Conservation (phyloP, 2,888 invertebrate genomes). For the Choristoneura rosaceana region DNA sequence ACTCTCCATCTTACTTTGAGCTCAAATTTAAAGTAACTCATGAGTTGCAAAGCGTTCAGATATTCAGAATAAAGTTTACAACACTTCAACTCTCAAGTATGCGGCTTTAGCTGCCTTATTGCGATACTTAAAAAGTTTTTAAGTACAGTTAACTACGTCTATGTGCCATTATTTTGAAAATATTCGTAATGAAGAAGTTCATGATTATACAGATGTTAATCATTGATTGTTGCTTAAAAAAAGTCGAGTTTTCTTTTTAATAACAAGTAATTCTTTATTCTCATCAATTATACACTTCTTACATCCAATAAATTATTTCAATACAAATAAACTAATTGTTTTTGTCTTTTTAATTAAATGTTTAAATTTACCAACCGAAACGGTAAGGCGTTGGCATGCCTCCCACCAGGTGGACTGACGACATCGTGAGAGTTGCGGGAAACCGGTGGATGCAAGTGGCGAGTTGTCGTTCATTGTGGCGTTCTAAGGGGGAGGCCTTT, state of each 20-base stretch:
- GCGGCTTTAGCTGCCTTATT: constrained; percentile 4
- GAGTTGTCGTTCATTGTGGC: too few relatives aligned
- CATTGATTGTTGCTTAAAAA: neutral
- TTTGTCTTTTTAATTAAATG: too few relatives aligned
- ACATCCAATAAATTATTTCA: too few relatives aligned
- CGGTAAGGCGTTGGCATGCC: too few relatives aligned
- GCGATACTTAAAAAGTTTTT: constrained; percentile 7
- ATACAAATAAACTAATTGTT: too few relatives aligned
- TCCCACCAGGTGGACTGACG: too few relatives aligned
- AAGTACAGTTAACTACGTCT: neutral
- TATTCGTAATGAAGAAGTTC: neutral
- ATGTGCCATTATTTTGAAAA: neutral
- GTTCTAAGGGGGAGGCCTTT: too few relatives aligned
- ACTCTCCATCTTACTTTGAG: constrained; percentile 11
- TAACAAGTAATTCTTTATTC: too few relatives aligned
- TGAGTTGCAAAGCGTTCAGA: constrained; percentile 20
- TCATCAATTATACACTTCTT: too few relatives aligned
- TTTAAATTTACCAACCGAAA: too few relatives aligned
- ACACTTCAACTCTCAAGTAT: constrained; percentile 12
- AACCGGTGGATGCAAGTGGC: too few relatives aligned
- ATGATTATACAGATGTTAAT: neutral
- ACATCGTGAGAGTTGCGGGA: too few relatives aligned
- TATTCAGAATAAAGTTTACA: constrained; percentile 24
- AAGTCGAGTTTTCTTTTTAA: neutral
- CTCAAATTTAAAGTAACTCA: constrained; percentile 17